Evolutionary conservation across 2,797 vertebrate genomes (phyloP).

Genomic region (Takifugu ocellatus): DNA sequence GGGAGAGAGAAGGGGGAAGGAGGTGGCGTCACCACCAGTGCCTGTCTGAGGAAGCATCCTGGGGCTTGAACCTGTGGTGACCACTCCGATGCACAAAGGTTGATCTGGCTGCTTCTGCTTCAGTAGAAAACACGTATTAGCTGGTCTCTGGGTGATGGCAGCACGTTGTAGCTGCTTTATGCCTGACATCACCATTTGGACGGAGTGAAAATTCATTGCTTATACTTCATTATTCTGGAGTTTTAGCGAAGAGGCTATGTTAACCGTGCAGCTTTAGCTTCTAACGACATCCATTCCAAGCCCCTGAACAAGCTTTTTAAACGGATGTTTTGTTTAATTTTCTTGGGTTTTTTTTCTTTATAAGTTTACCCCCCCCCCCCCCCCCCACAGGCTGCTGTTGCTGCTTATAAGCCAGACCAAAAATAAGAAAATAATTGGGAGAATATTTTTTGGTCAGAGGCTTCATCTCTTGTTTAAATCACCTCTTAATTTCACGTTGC

Average conservation of each 20-base stretch:
- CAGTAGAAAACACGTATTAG: conserved; percentile 60
- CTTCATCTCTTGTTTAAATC: conserved; percentile 50
- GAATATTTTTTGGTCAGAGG: conserved; percentile 15
- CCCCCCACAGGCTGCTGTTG: conserved; percentile 15
- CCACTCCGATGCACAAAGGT: conserved; percentile 63
- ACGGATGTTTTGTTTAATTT: background rate
- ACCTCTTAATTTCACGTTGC: conserved; percentile 44
- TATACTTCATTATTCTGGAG: conserved; percentile 42
- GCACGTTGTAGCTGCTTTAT: conserved; percentile 53
- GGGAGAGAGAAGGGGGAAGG: conserved; percentile 50
- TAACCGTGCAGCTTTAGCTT: background rate
- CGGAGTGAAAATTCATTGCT: conserved; percentile 48
- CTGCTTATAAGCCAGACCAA: conserved; percentile 14
- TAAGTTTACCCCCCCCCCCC: background rate
- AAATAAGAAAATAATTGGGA: conserved; percentile 45
- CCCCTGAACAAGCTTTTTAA: background rate
- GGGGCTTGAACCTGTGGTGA: conserved; percentile 70
- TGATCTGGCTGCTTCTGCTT: conserved; percentile 59
- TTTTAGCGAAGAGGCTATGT: conserved; percentile 58
- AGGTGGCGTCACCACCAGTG: conserved; percentile 71
- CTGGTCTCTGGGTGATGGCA: conserved; percentile 43
- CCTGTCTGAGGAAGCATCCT: conserved; percentile 71
- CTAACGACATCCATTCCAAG: background rate
- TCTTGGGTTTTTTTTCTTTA: conserved; percentile 4
- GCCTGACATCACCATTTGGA: conserved; percentile 55